These are phyloP conservation scores for Paracyprichromis sp. DNA, from an alignment of 2,113 vertebrate species.

Conservation along the genomic window DNA sequence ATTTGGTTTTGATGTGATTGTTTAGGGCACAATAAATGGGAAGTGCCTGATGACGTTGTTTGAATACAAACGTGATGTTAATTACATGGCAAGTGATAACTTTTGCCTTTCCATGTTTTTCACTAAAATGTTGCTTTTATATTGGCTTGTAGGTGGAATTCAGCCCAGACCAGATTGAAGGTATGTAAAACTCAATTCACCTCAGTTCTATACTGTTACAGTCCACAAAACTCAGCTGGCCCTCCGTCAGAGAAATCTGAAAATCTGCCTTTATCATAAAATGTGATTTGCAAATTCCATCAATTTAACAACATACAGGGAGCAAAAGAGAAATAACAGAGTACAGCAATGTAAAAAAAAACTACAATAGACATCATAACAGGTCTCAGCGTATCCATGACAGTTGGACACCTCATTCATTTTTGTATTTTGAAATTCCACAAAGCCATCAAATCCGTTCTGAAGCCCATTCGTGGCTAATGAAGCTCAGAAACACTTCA, in stretches of 20 bases:
- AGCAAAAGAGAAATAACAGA: neutral
- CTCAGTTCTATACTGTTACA: neutral
- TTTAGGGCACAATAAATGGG: neutral
- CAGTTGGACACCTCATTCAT: neutral
- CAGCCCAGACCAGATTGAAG: conserved; percentile 71
- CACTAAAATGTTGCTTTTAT: conserved; percentile 33
- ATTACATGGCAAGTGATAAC: neutral
- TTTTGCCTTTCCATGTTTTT: neutral
- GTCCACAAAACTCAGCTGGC: neutral
- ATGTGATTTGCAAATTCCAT: neutral
- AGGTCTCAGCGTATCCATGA: neutral
- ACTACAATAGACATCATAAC: neutral
- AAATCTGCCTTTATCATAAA: neutral
- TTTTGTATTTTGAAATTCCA: neutral
- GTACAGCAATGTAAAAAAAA: neutral
- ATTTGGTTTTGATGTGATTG: conserved; percentile 33
- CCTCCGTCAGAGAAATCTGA: neutral
- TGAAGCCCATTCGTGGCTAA: neutral
- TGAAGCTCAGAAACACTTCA: neutral
- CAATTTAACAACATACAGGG: neutral
- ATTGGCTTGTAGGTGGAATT: conserved; percentile 62
- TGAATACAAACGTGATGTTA: neutral
- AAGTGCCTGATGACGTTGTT: neutral
- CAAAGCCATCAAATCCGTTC: neutral
- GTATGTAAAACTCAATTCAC: conserved; percentile 35